Percentiles rank a stretch among this genome's conserved stretches.
These are phyloP conservation scores for Alviniconcha strummeri DNA, from an alignment of 2,888 invertebrate genomes.

Conservation along the genomic window DNA sequence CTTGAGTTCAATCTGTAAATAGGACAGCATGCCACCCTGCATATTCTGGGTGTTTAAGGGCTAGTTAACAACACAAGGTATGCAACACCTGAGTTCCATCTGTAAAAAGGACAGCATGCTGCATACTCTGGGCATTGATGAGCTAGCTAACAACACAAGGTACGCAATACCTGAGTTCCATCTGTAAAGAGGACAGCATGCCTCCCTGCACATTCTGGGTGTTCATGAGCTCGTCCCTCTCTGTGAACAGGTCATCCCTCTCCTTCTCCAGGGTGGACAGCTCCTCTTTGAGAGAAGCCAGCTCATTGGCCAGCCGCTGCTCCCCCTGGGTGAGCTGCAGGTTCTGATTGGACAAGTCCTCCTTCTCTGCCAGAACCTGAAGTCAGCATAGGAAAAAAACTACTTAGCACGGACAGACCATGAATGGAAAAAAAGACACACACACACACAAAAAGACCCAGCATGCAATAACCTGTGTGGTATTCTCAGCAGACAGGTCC, in stretches of 20 bases:
- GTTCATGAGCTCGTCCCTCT: slow-evolving; percentile 40
- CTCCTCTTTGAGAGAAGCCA: slow-evolving; percentile 38
- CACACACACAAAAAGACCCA: background rate
- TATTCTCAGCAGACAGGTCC: no score
- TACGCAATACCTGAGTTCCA: no score
- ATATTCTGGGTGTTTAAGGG: no score
- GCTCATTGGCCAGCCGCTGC: slow-evolving; percentile 52
- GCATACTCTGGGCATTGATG: no score
- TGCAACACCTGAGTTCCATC: no score
- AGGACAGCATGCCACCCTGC: no score
- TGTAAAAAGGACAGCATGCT: no score
- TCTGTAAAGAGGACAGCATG: slow-evolving; percentile 5
- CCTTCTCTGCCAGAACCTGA: slow-evolving; percentile 46
- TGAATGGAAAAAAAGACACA: no score
- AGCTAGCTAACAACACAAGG: no score
- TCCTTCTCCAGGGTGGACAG: slow-evolving; percentile 45
- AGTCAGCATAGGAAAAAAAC: background rate
- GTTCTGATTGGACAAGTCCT: slow-evolving; percentile 56
- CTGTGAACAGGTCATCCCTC: slow-evolving; percentile 36
- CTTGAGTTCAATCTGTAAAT: no score
- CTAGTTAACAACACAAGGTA: no score
- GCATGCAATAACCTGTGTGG: background rate
- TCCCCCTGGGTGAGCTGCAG: slow-evolving; percentile 53
- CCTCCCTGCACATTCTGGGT: slow-evolving; percentile 35
- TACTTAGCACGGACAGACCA: no score